Conservation (phyloP, 1,140 invertebrate species). For the Penaeus japonicus region DNA sequence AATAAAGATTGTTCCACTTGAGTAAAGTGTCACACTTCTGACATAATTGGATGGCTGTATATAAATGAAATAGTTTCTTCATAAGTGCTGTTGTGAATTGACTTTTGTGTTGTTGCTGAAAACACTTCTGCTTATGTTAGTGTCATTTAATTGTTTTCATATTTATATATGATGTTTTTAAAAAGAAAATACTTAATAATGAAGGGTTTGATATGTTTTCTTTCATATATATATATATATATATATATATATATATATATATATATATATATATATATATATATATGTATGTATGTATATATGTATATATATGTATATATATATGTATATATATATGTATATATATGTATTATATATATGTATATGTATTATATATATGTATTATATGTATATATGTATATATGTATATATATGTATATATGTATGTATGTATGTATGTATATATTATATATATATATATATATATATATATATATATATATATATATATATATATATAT, state of each 20-base stretch:
- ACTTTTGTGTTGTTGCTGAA: too few relatives aligned
- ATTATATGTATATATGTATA: background rate
- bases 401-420: constrained; percentile 30
- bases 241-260: background rate
- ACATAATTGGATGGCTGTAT: too few relatives aligned
- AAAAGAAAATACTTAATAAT: too few relatives aligned
- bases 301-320: background rate
- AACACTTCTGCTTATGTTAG: too few relatives aligned
- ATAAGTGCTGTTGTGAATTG: too few relatives aligned
- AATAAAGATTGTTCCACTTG: too few relatives aligned
- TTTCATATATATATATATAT: background rate
- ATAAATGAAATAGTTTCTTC: too few relatives aligned
- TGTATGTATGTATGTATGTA: constrained; percentile 11
- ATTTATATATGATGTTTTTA: too few relatives aligned
- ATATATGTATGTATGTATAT: background rate
- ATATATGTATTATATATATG: constrained; percentile 28
- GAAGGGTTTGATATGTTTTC: too few relatives aligned
- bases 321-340: constrained; percentile 30
- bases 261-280: background rate
- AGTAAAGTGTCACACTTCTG: too few relatives aligned
- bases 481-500: constrained; percentile 32
- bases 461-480: background rate
- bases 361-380: background rate
- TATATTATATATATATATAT: background rate
- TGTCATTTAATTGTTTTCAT: too few relatives aligned